Percentiles rank a stretch among this genome's conserved stretches.
These are phyloP conservation scores for Prosopocoilus inquinatus DNA, from an alignment of 2,888 invertebrate species.

Conservation along the genomic window DNA sequence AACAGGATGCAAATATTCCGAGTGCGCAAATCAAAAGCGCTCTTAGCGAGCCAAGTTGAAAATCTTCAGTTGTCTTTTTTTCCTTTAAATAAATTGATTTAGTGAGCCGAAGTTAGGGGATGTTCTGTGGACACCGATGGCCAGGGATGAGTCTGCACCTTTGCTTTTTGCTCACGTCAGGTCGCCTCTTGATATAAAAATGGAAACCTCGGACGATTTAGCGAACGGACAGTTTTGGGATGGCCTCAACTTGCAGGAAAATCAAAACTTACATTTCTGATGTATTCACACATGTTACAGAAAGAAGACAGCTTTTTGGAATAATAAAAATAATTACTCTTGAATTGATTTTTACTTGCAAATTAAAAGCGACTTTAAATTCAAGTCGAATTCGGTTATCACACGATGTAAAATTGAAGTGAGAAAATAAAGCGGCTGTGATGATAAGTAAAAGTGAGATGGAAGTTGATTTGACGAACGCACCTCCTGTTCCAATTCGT, in stretches of 20 bases:
- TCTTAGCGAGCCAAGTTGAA: neutral
- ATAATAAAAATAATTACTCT: too few relatives aligned
- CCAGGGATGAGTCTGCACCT: constrained; percentile 40
- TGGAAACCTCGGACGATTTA: constrained; percentile 53
- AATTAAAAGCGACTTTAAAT: too few relatives aligned
- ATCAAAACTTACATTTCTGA: constrained; percentile 48
- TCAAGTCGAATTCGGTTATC: too few relatives aligned
- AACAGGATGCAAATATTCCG: too few relatives aligned
- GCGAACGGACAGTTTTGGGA: constrained; percentile 63
- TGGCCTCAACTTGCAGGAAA: constrained; percentile 59
- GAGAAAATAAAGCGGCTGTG: too few relatives aligned
- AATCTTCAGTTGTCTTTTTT: neutral
- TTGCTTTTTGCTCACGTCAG: constrained; percentile 56
- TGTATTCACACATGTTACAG: too few relatives aligned
- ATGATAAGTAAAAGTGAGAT: too few relatives aligned
- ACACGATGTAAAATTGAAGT: too few relatives aligned
- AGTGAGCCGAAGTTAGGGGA: constrained; percentile 33
- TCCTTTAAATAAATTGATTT: constrained; percentile 14
- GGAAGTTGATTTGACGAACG: too few relatives aligned
- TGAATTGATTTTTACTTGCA: too few relatives aligned
- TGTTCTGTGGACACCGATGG: constrained; percentile 54
- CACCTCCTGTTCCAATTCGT: too few relatives aligned
- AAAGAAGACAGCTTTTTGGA: too few relatives aligned
- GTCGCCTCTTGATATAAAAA: constrained; percentile 50
- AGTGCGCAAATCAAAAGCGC: neutral